phyloP scores from a whole-genome alignment of 2,113 vertebrate species.

The Cacatua alba region DNA sequence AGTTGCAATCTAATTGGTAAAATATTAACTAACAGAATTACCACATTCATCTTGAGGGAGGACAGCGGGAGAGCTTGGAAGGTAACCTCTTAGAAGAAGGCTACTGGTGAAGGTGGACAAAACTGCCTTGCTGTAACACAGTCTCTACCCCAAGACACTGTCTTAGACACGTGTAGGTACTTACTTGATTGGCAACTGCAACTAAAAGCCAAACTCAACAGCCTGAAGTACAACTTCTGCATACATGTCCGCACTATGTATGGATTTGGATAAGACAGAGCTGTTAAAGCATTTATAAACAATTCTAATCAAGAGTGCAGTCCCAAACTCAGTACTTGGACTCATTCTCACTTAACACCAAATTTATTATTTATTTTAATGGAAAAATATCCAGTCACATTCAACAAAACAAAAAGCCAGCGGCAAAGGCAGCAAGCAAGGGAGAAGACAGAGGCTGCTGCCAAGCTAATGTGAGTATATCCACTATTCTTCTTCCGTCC shows the following conservation, averaged over 20 bases:
- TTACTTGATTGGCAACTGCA: not conserved
- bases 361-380: slow-evolving; percentile 15
- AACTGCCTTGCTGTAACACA: not conserved
- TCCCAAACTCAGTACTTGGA: not conserved
- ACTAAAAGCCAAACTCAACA: not conserved
- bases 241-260: not conserved
- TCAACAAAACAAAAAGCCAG: not conserved
- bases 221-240: not conserved
- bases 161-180: not conserved
- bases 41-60: not conserved
- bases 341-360: not conserved
- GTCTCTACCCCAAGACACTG: not conserved
- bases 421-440: not conserved
- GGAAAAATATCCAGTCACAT: not conserved
- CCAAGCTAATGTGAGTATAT: not conserved
- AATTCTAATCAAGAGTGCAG: not conserved
- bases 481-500: not conserved
- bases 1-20: not conserved
- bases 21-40: not conserved
- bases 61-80: not conserved
- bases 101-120: not conserved
- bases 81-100: not conserved
- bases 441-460: not conserved
- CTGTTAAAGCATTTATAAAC: slow-evolving; percentile 8
- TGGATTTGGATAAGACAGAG: not conserved